phyloP scores from a whole-genome alignment of 2,797 vertebrate genomes.

The Odontamblyopus lacepedii region DNA sequence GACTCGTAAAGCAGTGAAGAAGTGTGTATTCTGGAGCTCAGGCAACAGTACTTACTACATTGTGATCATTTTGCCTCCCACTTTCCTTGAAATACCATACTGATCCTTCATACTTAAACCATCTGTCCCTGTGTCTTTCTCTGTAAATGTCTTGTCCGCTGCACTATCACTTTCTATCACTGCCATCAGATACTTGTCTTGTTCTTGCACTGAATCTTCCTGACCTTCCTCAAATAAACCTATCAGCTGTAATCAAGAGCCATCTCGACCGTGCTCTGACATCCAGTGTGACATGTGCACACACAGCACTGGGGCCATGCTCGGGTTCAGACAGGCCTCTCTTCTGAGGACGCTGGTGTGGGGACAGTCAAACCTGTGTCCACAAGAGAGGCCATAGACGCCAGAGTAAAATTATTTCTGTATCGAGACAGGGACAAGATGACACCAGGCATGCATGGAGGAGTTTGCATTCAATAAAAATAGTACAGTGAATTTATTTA shows the following conservation, averaged over 20 bases:
- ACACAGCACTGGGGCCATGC: conserved; percentile 11
- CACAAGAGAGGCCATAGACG: neutral
- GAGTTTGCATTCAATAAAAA: neutral
- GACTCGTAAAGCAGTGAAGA: too few relatives aligned
- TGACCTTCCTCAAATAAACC: conserved; percentile 74
- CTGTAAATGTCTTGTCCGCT: conserved; percentile 19
- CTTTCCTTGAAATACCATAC: neutral
- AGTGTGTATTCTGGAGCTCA: too few relatives aligned
- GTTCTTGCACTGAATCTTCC: conserved; percentile 57
- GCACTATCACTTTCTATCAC: conserved; percentile 43
- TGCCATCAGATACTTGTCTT: conserved; percentile 63
- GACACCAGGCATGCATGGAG: neutral
- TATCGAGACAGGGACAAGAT: neutral
- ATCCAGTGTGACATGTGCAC: conserved; percentile 59
- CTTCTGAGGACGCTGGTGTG: conserved; percentile 34
- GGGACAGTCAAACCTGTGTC: conserved; percentile 25
- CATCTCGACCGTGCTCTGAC: conserved; percentile 51
- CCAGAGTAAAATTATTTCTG: neutral
- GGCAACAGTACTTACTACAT: conserved; percentile 5
- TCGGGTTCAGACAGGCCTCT: conserved; percentile 45
- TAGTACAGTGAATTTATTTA: neutral
- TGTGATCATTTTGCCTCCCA: conserved; percentile 10
- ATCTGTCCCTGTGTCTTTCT: conserved; percentile 32
- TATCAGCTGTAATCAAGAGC: conserved; percentile 71
- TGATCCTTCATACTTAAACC: conserved; percentile 21